A percentile compares a stretch with the other conserved stretches of the same genome.
Conservation (phyloP, 2,888 invertebrate species). For the Apeira syringaria region DNA sequence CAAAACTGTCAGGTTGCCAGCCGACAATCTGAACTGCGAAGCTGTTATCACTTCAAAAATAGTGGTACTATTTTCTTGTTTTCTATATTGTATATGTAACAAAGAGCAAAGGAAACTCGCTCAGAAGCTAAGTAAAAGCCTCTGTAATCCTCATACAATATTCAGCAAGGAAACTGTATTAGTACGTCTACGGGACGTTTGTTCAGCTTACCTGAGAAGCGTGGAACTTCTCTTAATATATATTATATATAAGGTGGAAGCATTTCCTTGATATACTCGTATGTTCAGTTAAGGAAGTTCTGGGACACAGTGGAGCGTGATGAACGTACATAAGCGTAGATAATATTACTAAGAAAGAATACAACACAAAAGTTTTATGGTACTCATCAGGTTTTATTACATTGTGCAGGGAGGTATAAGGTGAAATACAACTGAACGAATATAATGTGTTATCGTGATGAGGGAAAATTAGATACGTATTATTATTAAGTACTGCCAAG, state of each 20-base stretch:
- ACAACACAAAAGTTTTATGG: background rate
- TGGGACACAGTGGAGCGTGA: background rate
- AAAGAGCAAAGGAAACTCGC: constrained; percentile 7
- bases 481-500: too few relatives aligned
- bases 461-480: too few relatives aligned
- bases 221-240: constrained; percentile 1
- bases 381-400: background rate
- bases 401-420: background rate
- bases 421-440: too few relatives aligned
- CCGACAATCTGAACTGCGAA: too few relatives aligned
- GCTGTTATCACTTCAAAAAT: too few relatives aligned
- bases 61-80: too few relatives aligned
- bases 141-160: constrained; percentile 19
- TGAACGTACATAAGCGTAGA: background rate
- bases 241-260: constrained; percentile 6
- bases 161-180: constrained; percentile 13
- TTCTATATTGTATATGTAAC: background rate
- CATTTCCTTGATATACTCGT: background rate
- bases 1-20: too few relatives aligned
- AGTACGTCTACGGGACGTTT: constrained; percentile 1
- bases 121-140: constrained; percentile 10
- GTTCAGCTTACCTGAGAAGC: background rate
- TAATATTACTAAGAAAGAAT: background rate
- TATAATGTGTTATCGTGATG: too few relatives aligned
- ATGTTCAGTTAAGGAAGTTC: background rate